Conservation (phyloP, 2,113 vertebrate genomes). For the Piaya cayana region DNA sequence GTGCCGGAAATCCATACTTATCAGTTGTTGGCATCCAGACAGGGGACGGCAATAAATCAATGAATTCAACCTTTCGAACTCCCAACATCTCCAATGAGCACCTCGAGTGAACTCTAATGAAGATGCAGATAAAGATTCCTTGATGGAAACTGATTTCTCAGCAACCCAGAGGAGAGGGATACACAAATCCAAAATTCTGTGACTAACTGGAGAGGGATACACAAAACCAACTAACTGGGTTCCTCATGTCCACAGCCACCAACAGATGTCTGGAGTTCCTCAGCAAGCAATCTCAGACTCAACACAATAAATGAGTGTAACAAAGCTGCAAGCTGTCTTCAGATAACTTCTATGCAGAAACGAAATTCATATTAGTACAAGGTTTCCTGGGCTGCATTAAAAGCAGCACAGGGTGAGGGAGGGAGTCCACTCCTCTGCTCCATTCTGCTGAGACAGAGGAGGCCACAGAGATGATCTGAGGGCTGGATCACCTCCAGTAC, state of each 20-base stretch:
- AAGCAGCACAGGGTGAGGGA: too few species aligned
- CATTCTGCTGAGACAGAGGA: too few species aligned
- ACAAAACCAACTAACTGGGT: neutral
- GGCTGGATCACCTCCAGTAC: too few species aligned
- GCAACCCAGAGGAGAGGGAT: neutral
- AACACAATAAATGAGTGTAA: neutral
- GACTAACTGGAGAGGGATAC: too few species aligned
- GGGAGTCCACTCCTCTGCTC: too few species aligned
- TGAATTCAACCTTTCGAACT: neutral
- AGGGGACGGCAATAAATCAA: neutral
- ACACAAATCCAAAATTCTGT: neutral
- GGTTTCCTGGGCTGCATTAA: too few species aligned
- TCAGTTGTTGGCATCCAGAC: neutral
- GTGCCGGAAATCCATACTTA: neutral
- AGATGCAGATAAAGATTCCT: neutral
- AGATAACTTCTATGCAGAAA: neutral
- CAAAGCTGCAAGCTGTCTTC: neutral
- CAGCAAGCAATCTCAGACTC: neutral
- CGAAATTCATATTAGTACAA: neutral
- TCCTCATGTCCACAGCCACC: neutral
- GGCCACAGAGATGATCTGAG: too few species aligned
- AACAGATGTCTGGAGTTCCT: neutral
- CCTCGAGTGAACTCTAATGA: neutral
- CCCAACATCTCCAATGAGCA: neutral
- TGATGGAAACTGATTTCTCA: neutral